These are phyloP conservation scores for Phataginus tricuspis DNA, from an alignment of 2,797 vertebrate species.

Conservation along the genomic window DNA sequence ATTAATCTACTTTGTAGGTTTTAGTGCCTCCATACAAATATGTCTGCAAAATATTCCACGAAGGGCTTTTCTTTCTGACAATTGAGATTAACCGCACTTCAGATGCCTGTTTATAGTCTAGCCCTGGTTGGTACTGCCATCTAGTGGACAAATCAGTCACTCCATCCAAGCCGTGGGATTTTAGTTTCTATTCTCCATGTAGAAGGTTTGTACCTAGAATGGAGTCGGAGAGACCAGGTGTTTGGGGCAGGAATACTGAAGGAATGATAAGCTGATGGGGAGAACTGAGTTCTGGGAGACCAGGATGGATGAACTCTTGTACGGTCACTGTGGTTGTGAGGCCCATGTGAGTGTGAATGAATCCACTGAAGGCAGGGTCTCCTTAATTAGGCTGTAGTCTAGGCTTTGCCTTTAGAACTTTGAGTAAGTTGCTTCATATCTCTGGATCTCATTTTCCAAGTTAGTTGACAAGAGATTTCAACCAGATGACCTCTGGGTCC, in stretches of 20 bases:
- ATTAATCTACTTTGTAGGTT: neutral
- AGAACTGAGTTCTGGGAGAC: neutral
- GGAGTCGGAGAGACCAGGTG: neutral
- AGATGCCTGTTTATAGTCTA: neutral
- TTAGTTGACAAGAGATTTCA: neutral
- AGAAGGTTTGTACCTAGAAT: neutral
- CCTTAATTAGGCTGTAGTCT: neutral
- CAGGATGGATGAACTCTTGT: neutral
- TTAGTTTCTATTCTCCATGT: neutral
- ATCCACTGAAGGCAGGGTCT: neutral
- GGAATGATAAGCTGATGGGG: neutral
- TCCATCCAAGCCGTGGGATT: neutral
- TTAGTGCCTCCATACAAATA: neutral
- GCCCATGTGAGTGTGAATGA: fast-evolving
- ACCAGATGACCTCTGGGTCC: too few species aligned
- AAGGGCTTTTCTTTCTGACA: neutral
- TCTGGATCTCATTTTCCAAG: neutral
- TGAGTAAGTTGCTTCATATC: neutral
- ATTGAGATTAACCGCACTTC: neutral
- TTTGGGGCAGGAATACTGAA: neutral
- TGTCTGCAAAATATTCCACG: neutral
- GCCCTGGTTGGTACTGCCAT: neutral
- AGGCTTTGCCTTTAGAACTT: neutral
- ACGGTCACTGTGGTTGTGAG: fast-evolving
- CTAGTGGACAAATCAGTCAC: neutral